phyloP scores from a whole-genome alignment of 2,888 invertebrate species.

The Sesia apiformis region DNA sequence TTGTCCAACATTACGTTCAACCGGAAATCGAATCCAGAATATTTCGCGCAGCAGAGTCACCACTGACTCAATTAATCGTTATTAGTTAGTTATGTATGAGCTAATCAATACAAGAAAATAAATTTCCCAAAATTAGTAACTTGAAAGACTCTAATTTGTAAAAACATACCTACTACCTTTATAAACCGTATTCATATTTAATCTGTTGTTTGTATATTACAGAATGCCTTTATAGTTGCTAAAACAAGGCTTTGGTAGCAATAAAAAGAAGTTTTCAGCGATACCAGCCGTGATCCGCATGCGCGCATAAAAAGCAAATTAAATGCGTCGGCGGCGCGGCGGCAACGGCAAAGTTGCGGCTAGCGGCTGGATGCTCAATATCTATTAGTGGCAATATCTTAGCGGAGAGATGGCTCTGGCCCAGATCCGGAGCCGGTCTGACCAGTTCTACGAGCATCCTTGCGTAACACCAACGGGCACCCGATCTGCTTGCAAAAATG shows the following conservation, averaged over 20 bases:
- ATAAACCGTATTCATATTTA: too few species aligned
- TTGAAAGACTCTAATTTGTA: too few species aligned
- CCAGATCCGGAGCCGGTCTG: conserved; percentile 65
- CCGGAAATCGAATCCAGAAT: too few species aligned
- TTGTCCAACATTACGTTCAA: too few species aligned
- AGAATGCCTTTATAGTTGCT: neutral
- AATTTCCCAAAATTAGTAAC: too few species aligned
- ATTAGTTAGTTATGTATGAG: too few species aligned
- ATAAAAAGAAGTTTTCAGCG: neutral
- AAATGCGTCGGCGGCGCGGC: conserved; percentile 17
- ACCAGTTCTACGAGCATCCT: conserved; percentile 64
- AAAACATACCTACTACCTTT: too few species aligned
- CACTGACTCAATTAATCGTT: too few species aligned
- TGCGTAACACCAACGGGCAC: conserved; percentile 49
- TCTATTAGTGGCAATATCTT: conserved; percentile 68
- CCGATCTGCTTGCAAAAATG: conserved; percentile 59
- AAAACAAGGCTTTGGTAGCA: neutral
- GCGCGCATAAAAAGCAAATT: conserved; percentile 28
- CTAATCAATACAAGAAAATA: too few species aligned
- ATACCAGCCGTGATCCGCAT: conserved; percentile 12
- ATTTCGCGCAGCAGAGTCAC: too few species aligned
- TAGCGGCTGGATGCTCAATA: conserved; percentile 39
- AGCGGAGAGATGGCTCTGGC: conserved; percentile 66
- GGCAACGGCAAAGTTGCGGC: conserved; percentile 14
- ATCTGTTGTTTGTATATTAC: too few species aligned